phyloP scores from a whole-genome alignment of 2,797 vertebrate species.

The Buphagus erythrorhynchus region DNA sequence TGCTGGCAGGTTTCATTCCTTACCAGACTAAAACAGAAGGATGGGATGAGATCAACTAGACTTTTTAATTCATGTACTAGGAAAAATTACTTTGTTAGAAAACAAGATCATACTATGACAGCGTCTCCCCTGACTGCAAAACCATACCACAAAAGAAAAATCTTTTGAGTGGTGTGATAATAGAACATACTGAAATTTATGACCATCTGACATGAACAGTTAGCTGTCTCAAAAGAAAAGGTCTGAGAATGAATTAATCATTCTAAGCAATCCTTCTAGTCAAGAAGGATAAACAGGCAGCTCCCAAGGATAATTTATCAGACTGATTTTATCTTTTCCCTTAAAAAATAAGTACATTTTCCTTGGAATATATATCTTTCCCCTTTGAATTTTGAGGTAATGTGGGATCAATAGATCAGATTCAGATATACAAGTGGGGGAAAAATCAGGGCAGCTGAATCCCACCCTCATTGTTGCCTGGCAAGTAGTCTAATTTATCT shows the following conservation, averaged over 20 bases:
- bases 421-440: neutral
- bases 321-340: neutral
- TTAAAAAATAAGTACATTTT: neutral
- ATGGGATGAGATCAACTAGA: neutral
- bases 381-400: neutral
- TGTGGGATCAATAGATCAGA: neutral
- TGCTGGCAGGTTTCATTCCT: neutral
- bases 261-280: neutral
- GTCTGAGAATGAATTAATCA: neutral
- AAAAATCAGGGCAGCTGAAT: neutral
- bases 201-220: neutral
- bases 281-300: neutral
- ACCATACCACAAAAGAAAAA: neutral
- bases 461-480: neutral
- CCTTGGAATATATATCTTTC: neutral
- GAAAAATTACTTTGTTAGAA: neutral
- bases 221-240: neutral
- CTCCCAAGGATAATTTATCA: neutral
- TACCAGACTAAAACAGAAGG: neutral
- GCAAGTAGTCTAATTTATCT: neutral
- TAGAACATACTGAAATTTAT: neutral
- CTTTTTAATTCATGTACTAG: neutral
- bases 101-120: neutral
- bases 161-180: neutral
- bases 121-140: too few species aligned